Percentiles rank a stretch among this genome's conserved stretches.
Conservation (phyloP, 2,888 invertebrate genomes). For the Dryococelus australis region DNA sequence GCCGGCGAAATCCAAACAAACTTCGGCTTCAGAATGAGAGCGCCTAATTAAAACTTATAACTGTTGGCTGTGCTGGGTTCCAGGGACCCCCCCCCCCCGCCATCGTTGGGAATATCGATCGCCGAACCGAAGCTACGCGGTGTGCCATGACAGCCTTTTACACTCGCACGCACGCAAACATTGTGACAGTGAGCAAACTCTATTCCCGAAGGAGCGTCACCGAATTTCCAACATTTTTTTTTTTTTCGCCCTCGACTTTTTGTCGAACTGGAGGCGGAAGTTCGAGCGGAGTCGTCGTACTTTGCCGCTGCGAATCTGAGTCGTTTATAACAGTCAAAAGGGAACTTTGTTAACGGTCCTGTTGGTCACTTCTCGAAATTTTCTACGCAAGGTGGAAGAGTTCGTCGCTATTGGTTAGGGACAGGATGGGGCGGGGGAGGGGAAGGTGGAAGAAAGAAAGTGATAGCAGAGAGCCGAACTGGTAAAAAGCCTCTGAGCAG, state of each 20-base stretch:
- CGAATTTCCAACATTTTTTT: not conserved
- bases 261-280: not conserved
- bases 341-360: not conserved
- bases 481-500: not conserved
- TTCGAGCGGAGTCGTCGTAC: not conserved
- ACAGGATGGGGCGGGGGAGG: not conserved
- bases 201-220: not conserved
- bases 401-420: no score
- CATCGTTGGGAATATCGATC: not conserved
- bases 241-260: not conserved
- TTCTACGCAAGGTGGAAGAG: not conserved
- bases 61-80: not conserved
- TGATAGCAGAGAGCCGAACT: not conserved
- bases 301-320: not conserved
- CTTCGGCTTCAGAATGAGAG: not conserved
- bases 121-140: not conserved
- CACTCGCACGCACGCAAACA: not conserved
- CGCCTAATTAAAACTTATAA: slow-evolving; percentile 8
- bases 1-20: not conserved
- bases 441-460: not conserved
- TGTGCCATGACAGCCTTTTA: not conserved
- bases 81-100: no score
- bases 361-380: not conserved
- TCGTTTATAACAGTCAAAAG: not conserved
- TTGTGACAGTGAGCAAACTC: not conserved